Percentiles rank a stretch among this genome's conserved stretches.
These are phyloP conservation scores for Archegozetes longisetosus DNA, from an alignment of 1,140 invertebrate species.

Conservation along the genomic window DNA sequence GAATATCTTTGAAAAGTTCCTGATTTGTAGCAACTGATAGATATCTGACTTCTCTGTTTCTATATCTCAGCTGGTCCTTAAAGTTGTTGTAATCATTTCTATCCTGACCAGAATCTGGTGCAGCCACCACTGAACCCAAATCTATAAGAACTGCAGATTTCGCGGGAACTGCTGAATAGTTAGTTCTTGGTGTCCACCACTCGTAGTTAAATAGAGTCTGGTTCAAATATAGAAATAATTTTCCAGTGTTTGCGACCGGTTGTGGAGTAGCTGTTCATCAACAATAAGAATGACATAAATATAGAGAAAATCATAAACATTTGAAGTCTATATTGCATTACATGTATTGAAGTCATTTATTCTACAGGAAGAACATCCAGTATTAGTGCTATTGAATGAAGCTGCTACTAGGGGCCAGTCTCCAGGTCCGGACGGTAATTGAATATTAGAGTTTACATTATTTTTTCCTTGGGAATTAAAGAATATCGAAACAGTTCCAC, in stretches of 20 bases:
- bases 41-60: neutral
- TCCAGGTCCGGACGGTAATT: slow-evolving; percentile 2
- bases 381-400: neutral
- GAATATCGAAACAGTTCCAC: slow-evolving; percentile 4
- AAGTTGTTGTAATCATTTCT: slow-evolving; percentile 4
- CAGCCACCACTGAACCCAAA: neutral
- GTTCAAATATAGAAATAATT: slow-evolving; percentile 1
- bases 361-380: neutral
- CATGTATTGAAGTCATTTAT: neutral
- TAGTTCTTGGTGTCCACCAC: slow-evolving; percentile 1
- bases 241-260: neutral
- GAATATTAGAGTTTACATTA: neutral
- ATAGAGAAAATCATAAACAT: neutral
- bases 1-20: slow-evolving; percentile 1
- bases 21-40: slow-evolving; percentile 1
- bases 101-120: neutral
- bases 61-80: neutral
- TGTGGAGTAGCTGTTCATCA: neutral
- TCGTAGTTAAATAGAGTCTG: slow-evolving; percentile 5
- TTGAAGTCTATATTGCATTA: neutral
- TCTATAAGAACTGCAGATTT: slow-evolving; percentile 9
- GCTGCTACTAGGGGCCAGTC: slow-evolving; percentile 2
- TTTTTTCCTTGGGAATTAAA: neutral
- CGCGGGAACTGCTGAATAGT: neutral
- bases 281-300: neutral